Percentiles rank a stretch among this genome's conserved stretches.
phyloP scores from a whole-genome alignment of 2,888 invertebrate genomes.

The Aromia moschata region DNA sequence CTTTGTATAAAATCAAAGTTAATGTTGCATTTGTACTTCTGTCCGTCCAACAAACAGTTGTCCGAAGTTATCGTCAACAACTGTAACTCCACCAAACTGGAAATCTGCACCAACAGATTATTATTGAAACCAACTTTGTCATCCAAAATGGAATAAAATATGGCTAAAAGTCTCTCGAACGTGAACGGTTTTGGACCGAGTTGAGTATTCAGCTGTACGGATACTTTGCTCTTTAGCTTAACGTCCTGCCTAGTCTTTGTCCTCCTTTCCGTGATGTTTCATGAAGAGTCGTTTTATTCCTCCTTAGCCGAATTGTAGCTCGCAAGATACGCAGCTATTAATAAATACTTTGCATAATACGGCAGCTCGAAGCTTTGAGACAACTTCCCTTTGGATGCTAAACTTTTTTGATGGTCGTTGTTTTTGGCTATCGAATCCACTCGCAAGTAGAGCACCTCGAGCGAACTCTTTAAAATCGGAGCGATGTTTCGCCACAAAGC shows the following conservation, averaged over 20 bases:
- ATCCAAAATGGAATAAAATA: conserved; percentile 76
- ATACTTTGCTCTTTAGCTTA: conserved; percentile 69
- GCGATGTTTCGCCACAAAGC: conserved; percentile 84
- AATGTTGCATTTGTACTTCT: conserved; percentile 88
- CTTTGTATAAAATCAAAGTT: conserved; percentile 82
- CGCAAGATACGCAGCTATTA: conserved; percentile 91
- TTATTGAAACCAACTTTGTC: conserved; percentile 87
- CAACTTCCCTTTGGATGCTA: conserved; percentile 56
- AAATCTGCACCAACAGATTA: conserved; percentile 86
- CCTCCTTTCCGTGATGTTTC: conserved; percentile 79
- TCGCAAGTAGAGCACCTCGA: conserved; percentile 81
- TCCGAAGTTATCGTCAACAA: conserved; percentile 76
- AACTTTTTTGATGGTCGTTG: conserved; percentile 7
- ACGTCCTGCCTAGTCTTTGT: conserved; percentile 72
- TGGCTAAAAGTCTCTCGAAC: conserved; percentile 53
- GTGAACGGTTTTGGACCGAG: conserved; percentile 78
- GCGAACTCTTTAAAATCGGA: conserved; percentile 76
- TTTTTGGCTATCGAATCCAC: conserved; percentile 55
- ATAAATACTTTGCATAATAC: conserved; percentile 87
- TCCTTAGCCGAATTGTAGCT: conserved; percentile 91
- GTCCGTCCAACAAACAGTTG: conserved; percentile 78
- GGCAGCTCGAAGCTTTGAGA: conserved; percentile 82
- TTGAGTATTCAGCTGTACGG: conserved; percentile 71
- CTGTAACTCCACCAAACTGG: conserved; percentile 85
- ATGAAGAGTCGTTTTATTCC: conserved; percentile 87